Evolutionary conservation across 2,797 vertebrate species (phyloP), one percentile per base, ranked within the genome.

Genomic region (Danio kyathit): DNA sequence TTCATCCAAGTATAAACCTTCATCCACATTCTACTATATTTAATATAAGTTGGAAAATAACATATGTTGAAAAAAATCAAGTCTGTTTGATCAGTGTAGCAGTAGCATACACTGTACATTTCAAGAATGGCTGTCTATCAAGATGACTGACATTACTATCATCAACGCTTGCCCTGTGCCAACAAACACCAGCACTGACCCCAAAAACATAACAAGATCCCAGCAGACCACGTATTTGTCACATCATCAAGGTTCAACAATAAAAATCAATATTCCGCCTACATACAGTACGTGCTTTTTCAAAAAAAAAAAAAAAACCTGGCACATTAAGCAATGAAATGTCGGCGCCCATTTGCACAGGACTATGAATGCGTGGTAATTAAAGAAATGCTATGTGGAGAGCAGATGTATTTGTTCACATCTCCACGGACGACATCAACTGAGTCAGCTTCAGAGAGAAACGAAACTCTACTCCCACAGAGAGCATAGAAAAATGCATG

Each of bases 211-310:
- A 78, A 84, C 57, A 73, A 66, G 60, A 79, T 89, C 65, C 78
- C 51, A 38, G 64, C n/a, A 21, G 29, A 57, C 69, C 54, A 57
- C 57, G 73, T 77, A 67, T 81, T 74, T 51, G 56, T 85, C 83
- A 84, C 48, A 17, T 74, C 69, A 41, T 69, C 16, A 46, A 46
- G 54, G 69, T 21, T 48, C 49, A 56, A 70, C 21, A 3, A 57
- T 38, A n/a, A 44, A 72, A 54, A 87, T 88, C 79, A 82, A 84
- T 79, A 79, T 54, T 17, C 70, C 41, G 40, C 56, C 75, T 74
- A 38, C 79, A 67, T 59, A 48, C 29, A 29, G 29, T 29, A 29
- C 13, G 8, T 60, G 57, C 49, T n/a, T 52, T 76, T 69, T 86
- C 29, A 60, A 19, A 63, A 41, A 29, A 29, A 29, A 29, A 29